Evolutionary conservation across 2,113 vertebrate species (phyloP), one percentile per base, ranked within the genome.

Genomic region (Python bivittatus): DNA sequence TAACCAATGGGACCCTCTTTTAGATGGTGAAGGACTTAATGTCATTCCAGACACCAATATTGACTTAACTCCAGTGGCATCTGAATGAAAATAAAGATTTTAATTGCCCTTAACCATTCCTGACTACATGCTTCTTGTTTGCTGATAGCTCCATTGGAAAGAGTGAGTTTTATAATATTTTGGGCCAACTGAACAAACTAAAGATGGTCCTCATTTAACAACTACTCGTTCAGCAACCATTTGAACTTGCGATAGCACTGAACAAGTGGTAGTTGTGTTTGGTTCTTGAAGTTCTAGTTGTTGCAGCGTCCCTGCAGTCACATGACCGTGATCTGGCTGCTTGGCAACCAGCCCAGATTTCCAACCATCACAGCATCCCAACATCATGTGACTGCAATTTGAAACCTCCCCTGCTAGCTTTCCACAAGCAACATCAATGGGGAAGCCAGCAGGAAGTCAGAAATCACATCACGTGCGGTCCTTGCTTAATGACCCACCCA

Each of bases 31-130:
- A 94, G 98, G 99, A 90, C 94, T 97, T 10, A 97, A 99, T 95
- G 98, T 99, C 90, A 99, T 99, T 94, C 97, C 97, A 94, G 99
- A 98, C 88, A 98, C 98, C 52, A 98, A 98, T 6, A 86, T 99
- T 85, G 94, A 95, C 5, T 29, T 97, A 91, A 94, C 97, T 92
- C 96, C 96, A 93, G 93, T 96, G 38, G 84, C 87, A 54, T 56
- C 84, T 54, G 33, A 94, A 22, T 88, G 95, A 93, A 23, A 92
- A 95, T 54, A 91, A 58, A 79, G 17, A 79, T 42, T 2, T 48
- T 9, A 90, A 79, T 57, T 27, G 9, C 0, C 0, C 48, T 48
- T 52, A 54, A 53, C 88, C 33, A 92, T 89, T 38, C 4, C 0
- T 89, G 44, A 88, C 58, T 93, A 92, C 88, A 52, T 58, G 38